These are phyloP conservation scores for Macquaria ambigua DNA, from an alignment of 2,113 vertebrate species.

Conservation along the genomic window DNA sequence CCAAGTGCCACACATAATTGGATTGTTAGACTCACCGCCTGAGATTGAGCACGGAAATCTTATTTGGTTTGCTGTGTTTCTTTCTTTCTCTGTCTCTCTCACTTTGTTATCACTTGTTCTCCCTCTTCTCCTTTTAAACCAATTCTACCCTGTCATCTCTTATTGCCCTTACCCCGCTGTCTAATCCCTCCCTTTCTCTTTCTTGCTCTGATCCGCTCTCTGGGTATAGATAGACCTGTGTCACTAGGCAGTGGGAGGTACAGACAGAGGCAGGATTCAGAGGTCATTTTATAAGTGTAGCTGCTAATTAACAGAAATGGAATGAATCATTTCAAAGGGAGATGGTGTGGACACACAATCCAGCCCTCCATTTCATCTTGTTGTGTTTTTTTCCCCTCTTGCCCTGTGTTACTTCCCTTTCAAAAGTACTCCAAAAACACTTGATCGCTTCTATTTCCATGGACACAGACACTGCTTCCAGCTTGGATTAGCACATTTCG, in stretches of 20 bases:
- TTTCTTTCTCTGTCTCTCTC: slow-evolving; percentile 26
- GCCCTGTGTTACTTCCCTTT: slow-evolving; percentile 46
- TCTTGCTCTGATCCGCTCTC: slow-evolving; percentile 31
- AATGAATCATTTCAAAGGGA: slow-evolving; percentile 74
- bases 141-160: slow-evolving; percentile 42
- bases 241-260: slow-evolving; percentile 55
- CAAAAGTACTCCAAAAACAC: slow-evolving; percentile 65
- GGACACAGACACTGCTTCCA: slow-evolving; percentile 57
- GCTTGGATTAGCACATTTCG: slow-evolving; percentile 72
- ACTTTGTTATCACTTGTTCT: slow-evolving; percentile 55
- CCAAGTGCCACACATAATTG: slow-evolving; percentile 59
- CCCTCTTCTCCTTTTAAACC: slow-evolving; percentile 46
- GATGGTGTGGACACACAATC: slow-evolving; percentile 56
- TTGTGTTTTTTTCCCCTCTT: slow-evolving; percentile 14
- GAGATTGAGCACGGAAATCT: slow-evolving; percentile 39
- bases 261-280: slow-evolving; percentile 60
- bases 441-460: slow-evolving; percentile 71
- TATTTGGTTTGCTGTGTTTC: slow-evolving; percentile 48
- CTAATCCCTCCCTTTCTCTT: slow-evolving; percentile 62
- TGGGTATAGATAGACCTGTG: slow-evolving; percentile 52
- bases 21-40: slow-evolving; percentile 48
- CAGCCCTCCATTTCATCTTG: slow-evolving; percentile 56
- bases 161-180: slow-evolving; percentile 30
- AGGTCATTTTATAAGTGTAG: slow-evolving; percentile 78
- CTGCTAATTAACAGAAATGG: slow-evolving; percentile 76